These are phyloP conservation scores for Ptilorrhoa leucosticta DNA, from an alignment of 2,113 vertebrate species.

Conservation along the genomic window DNA sequence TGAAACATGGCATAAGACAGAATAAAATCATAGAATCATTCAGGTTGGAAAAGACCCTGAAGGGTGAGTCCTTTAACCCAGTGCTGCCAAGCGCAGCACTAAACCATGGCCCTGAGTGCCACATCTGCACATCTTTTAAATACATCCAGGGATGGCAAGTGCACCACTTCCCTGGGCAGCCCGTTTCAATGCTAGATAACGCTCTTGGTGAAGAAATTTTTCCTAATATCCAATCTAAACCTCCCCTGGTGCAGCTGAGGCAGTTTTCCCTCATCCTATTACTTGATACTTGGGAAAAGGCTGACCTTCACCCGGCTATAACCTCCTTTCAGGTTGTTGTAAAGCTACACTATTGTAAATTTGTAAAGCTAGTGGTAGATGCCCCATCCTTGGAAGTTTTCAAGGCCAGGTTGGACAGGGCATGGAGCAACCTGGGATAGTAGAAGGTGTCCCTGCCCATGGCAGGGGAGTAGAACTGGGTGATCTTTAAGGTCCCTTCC, in stretches of 20 bases:
- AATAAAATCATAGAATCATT: not conserved
- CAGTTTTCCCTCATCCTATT: not conserved
- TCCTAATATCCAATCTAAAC: not conserved
- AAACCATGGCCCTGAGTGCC: not conserved
- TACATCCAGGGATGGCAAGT: not conserved
- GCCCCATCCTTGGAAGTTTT: not conserved
- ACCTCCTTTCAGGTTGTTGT: not conserved
- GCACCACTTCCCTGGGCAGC: not conserved
- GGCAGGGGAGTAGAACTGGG: not conserved
- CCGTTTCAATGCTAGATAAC: accelerated
- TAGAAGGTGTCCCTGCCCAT: not conserved
- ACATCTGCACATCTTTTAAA: not conserved
- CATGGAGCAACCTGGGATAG: not conserved
- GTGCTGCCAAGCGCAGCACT: not conserved
- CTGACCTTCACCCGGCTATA: not conserved
- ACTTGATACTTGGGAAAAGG: not conserved
- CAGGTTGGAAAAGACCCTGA: not conserved
- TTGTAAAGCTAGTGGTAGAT: not conserved
- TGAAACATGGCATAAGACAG: not conserved
- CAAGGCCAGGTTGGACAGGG: not conserved
- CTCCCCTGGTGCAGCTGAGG: accelerated
- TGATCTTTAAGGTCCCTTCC: not conserved
- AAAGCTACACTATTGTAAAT: not conserved
- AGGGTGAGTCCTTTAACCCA: accelerated
- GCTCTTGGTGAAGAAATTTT: too few relatives aligned